Evolutionary conservation across 35 echinoderm and acorn worm genomes (phyloP).

Genomic region (Heliocidaris erythrogramma): DNA sequence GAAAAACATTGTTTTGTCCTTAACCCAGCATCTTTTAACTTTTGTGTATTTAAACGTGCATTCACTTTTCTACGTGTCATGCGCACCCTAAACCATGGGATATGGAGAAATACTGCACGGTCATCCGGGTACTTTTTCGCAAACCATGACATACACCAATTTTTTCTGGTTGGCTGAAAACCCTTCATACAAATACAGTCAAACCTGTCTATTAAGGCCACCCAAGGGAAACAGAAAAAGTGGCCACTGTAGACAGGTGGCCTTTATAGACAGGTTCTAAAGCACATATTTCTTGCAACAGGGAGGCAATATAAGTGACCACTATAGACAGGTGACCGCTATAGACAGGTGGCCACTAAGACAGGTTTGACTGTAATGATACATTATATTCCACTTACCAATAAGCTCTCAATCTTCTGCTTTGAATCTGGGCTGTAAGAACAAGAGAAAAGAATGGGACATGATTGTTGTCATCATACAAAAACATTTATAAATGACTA

Average conservation of each 20-base stretch:
- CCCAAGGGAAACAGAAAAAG: too few species aligned
- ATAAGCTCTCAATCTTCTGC: conserved; percentile 37
- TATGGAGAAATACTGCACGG: background rate
- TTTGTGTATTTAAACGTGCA: too few species aligned
- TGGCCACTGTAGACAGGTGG: too few species aligned
- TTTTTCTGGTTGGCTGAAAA: background rate
- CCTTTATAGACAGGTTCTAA: too few species aligned
- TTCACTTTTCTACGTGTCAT: too few species aligned
- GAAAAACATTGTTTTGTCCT: background rate
- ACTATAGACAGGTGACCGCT: too few species aligned
- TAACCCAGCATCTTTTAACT: background rate
- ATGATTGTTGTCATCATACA: background rate
- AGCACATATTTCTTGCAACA: too few species aligned
- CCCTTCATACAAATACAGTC: background rate
- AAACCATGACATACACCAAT: background rate
- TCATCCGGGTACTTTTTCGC: background rate
- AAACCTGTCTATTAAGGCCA: too few species aligned
- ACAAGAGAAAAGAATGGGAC: background rate
- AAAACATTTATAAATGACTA: too few species aligned
- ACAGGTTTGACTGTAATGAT: too few species aligned
- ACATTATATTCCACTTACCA: conserved; percentile 35
- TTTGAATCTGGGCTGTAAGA: conserved; percentile 43
- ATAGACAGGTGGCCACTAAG: too few species aligned
- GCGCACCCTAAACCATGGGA: background rate
- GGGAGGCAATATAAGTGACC: too few species aligned